Evolutionary conservation across 1,140 invertebrate species (phyloP), one percentile per base, ranked within the genome.

Genomic region (Diorhabda elongata): DNA sequence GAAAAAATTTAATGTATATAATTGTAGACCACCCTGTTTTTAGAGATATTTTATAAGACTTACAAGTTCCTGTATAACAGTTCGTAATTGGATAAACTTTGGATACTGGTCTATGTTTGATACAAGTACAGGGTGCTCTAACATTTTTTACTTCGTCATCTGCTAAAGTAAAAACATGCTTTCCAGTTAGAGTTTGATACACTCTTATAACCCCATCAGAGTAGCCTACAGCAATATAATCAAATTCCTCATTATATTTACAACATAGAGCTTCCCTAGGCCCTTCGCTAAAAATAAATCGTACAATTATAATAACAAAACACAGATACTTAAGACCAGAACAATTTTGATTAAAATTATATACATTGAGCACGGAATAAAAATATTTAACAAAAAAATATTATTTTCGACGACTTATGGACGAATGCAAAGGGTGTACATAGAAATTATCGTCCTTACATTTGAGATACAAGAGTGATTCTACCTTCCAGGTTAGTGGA

Each of bases 181-280:
- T 75, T 5, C 81, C 81, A 3, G 79, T 81, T 42, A 74, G 81
- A 58, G 79, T 81, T 72, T 84, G 82, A 71, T 86, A 85, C 43
- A 88, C 72, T 67, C 82, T 79, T 11, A 88, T 80, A 3, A 80
- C 81, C 26, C 87, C 87, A 73, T 88, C 84, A 4, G 83, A 79
- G 66, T 85, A 83, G 58, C 87, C 87, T 44, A 82, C 82, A 57
- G 84, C 86, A 67, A 88, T 74, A 67, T 83, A 82, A 64, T 85
- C 84, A 61, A 77, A 81, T 65, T 84, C 82, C 78, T 88, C 86
- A 11, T 85, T 87, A 73, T 87, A 88, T 80, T 87, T 85, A 66
- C 85, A 79, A 72, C 85, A 87, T 71, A 86, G 80, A 66, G 85
- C 81, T 58, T 87, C 84, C 61, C 83, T 83, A 68, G 80, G 82